phyloP scores from a whole-genome alignment of 2,113 vertebrate genomes.

The Charina bottae region DNA sequence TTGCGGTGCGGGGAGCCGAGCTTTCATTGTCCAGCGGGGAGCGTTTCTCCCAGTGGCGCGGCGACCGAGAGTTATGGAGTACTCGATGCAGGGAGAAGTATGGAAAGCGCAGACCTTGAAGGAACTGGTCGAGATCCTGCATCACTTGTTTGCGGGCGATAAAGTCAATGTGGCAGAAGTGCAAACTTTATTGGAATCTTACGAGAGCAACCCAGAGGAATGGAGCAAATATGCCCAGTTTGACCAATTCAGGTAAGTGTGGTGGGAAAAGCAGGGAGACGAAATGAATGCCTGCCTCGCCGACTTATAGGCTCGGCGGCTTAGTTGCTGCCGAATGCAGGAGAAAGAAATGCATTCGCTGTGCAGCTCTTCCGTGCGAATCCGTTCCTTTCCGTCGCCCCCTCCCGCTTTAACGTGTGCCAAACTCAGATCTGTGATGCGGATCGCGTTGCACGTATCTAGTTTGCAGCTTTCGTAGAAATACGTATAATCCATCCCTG shows the following conservation, averaged over 20 bases:
- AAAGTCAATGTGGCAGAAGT: constrained; percentile 88
- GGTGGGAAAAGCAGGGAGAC: no score
- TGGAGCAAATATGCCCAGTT: constrained; percentile 88
- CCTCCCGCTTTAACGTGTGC: background rate
- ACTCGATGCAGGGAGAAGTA: constrained; percentile 72
- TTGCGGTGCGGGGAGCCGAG: background rate
- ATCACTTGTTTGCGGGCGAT: constrained; percentile 83
- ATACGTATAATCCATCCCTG: background rate
- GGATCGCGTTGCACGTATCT: background rate
- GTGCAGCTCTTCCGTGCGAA: background rate
- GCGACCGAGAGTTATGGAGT: constrained; percentile 73
- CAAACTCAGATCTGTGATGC: background rate
- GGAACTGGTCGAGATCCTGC: constrained; percentile 83
- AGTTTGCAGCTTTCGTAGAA: background rate
- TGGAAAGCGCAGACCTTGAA: constrained; percentile 81
- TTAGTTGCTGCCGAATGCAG: background rate
- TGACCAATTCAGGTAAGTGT: constrained; percentile 88
- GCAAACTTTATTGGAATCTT: constrained; percentile 87
- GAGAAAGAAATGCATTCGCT: background rate
- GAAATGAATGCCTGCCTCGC: background rate
- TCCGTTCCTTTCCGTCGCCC: background rate
- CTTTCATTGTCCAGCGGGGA: background rate
- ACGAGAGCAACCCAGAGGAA: constrained; percentile 87
- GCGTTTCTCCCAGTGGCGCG: background rate
- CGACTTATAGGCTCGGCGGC: background rate